A percentile compares a stretch with the other conserved stretches of the same genome.
phyloP scores from a whole-genome alignment of 2,888 invertebrate genomes.

The Cerceris ruficornis region DNA sequence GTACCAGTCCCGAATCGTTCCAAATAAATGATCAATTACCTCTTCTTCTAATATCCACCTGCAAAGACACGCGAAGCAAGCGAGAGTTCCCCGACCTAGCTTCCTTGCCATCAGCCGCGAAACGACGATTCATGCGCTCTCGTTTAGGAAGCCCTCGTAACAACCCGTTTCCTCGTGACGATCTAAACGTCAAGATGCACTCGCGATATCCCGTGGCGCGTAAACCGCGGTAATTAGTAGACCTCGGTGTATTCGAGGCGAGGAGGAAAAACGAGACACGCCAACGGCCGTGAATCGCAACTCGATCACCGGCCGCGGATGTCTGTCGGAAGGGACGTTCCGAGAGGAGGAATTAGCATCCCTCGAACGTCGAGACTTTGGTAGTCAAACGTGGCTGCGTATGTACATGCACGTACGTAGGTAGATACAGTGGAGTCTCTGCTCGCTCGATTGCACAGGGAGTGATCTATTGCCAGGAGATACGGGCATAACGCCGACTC shows the following conservation, averaged over 20 bases:
- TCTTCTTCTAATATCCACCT: too few relatives aligned
- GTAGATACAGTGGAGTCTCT: too few relatives aligned
- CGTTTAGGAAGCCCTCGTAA: too few relatives aligned
- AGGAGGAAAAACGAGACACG: constrained; percentile 14
- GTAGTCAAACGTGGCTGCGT: constrained; percentile 23
- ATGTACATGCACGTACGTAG: too few relatives aligned
- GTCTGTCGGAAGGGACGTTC: constrained; percentile 29
- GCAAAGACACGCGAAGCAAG: too few relatives aligned
- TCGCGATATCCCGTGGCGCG: constrained; percentile 4
- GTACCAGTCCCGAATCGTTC: too few relatives aligned
- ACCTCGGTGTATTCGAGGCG: constrained; percentile 2
- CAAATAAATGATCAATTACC: too few relatives aligned
- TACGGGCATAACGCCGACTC: constrained; percentile 34
- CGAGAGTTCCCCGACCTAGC: too few relatives aligned
- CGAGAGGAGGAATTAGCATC: constrained; percentile 54
- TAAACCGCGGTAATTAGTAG: constrained; percentile 42
- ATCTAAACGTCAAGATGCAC: too few relatives aligned
- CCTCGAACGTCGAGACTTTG: constrained; percentile 39
- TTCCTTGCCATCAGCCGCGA: background rate
- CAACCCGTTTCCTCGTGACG: too few relatives aligned
- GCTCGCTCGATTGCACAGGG: constrained; percentile 50
- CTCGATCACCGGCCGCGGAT: constrained; percentile 4
- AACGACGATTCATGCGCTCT: background rate
- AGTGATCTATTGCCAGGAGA: constrained; percentile 59
- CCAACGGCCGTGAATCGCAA: constrained; percentile 15